Base-by-base conservation (phyloP, 2,888 invertebrate genomes). In the Metalampra italica region DNA sequence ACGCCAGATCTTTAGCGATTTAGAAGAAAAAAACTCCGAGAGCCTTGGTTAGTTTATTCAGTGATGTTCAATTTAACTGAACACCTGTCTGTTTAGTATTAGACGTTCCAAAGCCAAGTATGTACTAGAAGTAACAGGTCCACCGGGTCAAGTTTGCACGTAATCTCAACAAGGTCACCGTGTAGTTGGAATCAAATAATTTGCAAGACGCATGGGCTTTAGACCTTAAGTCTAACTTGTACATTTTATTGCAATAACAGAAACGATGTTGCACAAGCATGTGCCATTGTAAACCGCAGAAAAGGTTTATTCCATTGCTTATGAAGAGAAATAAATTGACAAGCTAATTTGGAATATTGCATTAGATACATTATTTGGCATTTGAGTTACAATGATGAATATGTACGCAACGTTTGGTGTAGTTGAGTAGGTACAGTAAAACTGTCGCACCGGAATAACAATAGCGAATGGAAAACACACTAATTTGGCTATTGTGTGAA, bases 401-500 rank as follows among this genome's bases (percentile, higher is more conserved):
- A 43, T 22, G 22, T 44, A 45, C 43, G 46, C 45, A 15, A 48
- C 40, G 22, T 48, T 14, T 40, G 30, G 41, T 36, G 45, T 42
- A 40, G 37, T 13, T 29, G 47, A 51, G 45, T 42, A 45, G 46
- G 43, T 43, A 42, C 7, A n/a, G 8, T 55, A 53, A 54, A 58
- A 66, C 56, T 59, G 62, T 66, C 65, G 53, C 65, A 70, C 60
- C 62, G 56, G 56, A 60, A 62, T 55, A 73, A 81, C 76, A 80
- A 82, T 77, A 64, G 75, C 59, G 64, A 66, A 70, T 69, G 62
- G 65, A 69, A 57, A 65, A 68, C 64, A 57, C 61, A 71, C 70
- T 77, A 78, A 80, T 77, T 78, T 67, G 69, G 65, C 73, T 72
- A 83, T 78, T 82, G 80, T 82, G 68, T 55, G 51, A 61, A 71